Conservation (phyloP, 2,888 invertebrate species). For the Gymnoscelis rufifasciata region DNA sequence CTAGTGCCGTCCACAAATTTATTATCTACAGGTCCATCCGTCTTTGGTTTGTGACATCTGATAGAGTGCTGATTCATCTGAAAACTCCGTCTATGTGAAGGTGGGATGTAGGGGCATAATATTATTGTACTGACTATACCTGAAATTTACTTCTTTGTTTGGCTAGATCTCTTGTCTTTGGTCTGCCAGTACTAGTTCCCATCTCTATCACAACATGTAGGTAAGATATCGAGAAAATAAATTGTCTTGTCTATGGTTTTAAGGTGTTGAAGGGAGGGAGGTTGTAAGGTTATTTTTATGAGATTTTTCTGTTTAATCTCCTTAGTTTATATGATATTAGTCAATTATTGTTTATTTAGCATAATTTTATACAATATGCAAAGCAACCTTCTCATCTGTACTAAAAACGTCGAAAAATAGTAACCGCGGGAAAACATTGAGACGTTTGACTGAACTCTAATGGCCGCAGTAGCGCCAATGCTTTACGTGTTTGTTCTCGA, state of each 20-base stretch:
- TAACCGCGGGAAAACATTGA: conserved; percentile 76
- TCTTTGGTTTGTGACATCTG: too few species aligned
- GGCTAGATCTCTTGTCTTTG: too few species aligned
- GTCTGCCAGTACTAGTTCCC: too few species aligned
- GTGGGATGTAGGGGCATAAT: too few species aligned
- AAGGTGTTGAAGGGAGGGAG: conserved; percentile 6
- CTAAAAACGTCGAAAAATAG: conserved; percentile 24
- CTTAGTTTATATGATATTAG: background rate
- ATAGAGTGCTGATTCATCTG: too few species aligned
- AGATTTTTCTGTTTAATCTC: conserved; percentile 13
- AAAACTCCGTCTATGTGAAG: too few species aligned
- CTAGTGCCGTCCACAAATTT: too few species aligned
- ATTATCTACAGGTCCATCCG: too few species aligned
- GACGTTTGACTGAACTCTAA: conserved; percentile 70
- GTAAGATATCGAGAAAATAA: too few species aligned
- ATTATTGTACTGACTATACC: too few species aligned
- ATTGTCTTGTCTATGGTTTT: conserved; percentile 6
- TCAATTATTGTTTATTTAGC: conserved; percentile 1
- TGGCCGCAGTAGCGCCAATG: conserved; percentile 79
- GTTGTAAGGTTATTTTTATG: conserved; percentile 19
- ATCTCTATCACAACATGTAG: conserved; percentile 2
- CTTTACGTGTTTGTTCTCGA: conserved; percentile 65
- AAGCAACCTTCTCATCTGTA: background rate
- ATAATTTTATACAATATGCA: background rate
- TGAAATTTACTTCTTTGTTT: too few species aligned